These are phyloP conservation scores for Chrysomela aeneicollis DNA, from an alignment of 2,888 invertebrate species.

Conservation along the genomic window DNA sequence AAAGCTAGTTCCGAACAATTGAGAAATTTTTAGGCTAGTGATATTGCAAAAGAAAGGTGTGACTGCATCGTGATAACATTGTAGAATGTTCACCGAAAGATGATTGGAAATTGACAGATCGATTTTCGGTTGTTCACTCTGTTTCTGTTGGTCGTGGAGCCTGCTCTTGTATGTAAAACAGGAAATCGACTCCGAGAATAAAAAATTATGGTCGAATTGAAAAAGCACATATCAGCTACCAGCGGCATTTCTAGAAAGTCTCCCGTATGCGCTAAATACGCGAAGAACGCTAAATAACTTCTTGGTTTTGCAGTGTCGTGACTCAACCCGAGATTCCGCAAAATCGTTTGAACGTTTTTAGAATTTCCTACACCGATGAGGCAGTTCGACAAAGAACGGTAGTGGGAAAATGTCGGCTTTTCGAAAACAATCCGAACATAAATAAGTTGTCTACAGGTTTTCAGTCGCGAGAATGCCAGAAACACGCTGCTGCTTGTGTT, in stretches of 20 bases:
- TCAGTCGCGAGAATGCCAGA: constrained; percentile 58
- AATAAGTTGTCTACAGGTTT: constrained; percentile 63
- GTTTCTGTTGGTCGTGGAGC: constrained; percentile 29
- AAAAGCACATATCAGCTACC: constrained; percentile 31
- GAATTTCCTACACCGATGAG: constrained; percentile 55
- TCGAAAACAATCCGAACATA: constrained; percentile 64
- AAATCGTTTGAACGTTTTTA: constrained; percentile 58
- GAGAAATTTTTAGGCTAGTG: too few species aligned
- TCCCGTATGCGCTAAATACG: constrained; percentile 36
- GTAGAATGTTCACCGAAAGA: too few species aligned
- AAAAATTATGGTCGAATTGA: constrained; percentile 29
- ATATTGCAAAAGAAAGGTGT: too few species aligned
- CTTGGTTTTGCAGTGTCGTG: constrained; percentile 55
- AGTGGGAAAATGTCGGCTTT: constrained; percentile 62
- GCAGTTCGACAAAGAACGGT: constrained; percentile 54
- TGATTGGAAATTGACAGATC: neutral
- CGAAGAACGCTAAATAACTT: constrained; percentile 42
- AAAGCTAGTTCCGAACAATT: too few species aligned
- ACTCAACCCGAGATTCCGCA: constrained; percentile 59
- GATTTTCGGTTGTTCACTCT: constrained; percentile 12
- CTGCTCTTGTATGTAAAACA: constrained; percentile 56
- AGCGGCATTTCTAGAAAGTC: constrained; percentile 35
- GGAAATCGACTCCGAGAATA: constrained; percentile 41
- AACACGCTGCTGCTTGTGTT: constrained; percentile 58
- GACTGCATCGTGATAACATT: too few species aligned